Base-by-base conservation (phyloP, 2,888 invertebrate species). In the Gibbula magus region DNA sequence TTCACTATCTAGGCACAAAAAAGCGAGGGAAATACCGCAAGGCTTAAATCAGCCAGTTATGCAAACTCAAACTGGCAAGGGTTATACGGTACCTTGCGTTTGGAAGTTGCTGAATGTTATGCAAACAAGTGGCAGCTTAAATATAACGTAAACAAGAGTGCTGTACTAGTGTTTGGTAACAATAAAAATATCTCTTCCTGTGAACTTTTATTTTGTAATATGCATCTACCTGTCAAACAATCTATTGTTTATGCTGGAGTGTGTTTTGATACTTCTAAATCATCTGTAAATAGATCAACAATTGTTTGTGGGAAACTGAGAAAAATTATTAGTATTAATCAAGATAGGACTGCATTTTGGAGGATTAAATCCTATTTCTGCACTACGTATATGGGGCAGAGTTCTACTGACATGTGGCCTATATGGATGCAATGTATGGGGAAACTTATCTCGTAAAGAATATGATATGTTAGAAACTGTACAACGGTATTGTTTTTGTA, bases 191-290 rank as follows among this genome's bases (percentile, higher is more conserved):
- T 18, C 5, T 7, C 18, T 10, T 1, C 4, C 18, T n/a, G 2
- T 20, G 25, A 75, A 22, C 13, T 45, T 5, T 10, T 13, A 20
- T n/a, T 32, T 0, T 29, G 67, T 67, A 32, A 20, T 18, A 16
- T 75, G 10, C 8, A 13, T 4, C 51, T 75, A n/a, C 75, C 75
- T 5, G 13, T 16, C 5, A 75, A 75, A 51, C 10, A 18, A 22
- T 51, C 51, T 25, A n/a, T 51, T 22, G 25, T 74, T 22, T 74
- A 75, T 75, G 75, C 75, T 29, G 75, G 53, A 20, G 75, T 52
- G 20, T 52, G 2, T 8, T 20, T 52, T 13, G 0, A 8, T 0
- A 52, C 52, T 22, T 22, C 32, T 32, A 67, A 32, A 32, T 67
- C 67, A 2, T 13, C 32, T 25, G 4, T 67, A 32, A 32, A 67